phyloP scores from a whole-genome alignment of 2,888 invertebrate genomes.

The Pasiphila rectangulata region DNA sequence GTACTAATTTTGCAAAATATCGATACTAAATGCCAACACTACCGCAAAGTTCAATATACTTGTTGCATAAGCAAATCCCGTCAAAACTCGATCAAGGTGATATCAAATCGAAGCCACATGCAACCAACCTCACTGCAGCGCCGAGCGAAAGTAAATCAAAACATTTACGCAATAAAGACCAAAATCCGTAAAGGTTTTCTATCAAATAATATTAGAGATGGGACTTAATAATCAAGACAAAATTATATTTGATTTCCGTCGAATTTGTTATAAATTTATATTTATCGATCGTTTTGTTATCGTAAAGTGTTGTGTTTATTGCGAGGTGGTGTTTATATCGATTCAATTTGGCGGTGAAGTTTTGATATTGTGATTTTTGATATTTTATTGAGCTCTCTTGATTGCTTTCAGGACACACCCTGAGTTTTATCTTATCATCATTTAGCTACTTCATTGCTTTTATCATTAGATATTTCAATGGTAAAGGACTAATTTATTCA shows the following conservation, averaged over 20 bases:
- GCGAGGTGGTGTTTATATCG: conserved; percentile 6
- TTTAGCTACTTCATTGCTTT: neutral
- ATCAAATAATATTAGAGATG: neutral
- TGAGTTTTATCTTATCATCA: neutral
- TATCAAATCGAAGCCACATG: conserved; percentile 42
- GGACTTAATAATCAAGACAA: conserved; percentile 11
- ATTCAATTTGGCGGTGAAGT: neutral
- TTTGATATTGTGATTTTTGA: conserved; percentile 7
- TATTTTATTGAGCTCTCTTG: conserved; percentile 3
- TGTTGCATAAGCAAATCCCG: conserved; percentile 66
- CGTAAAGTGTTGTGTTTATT: conserved; percentile 23
- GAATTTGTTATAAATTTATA: no score
- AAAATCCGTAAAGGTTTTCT: neutral
- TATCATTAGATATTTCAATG: neutral
- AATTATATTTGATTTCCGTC: conserved; percentile 17
- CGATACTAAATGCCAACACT: conserved; percentile 27
- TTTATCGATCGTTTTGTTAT: conserved; percentile 11
- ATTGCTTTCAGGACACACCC: neutral
- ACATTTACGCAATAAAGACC: conserved; percentile 8
- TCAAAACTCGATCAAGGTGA: conserved; percentile 74
- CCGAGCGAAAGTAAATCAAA: conserved; percentile 22
- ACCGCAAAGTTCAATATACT: conserved; percentile 53
- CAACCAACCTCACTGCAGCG: conserved; percentile 15
- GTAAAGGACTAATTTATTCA: no score
- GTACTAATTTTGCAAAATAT: neutral